Evolutionary conservation across 2,797 vertebrate genomes (phyloP).

Genomic region (Varecia variegata): DNA sequence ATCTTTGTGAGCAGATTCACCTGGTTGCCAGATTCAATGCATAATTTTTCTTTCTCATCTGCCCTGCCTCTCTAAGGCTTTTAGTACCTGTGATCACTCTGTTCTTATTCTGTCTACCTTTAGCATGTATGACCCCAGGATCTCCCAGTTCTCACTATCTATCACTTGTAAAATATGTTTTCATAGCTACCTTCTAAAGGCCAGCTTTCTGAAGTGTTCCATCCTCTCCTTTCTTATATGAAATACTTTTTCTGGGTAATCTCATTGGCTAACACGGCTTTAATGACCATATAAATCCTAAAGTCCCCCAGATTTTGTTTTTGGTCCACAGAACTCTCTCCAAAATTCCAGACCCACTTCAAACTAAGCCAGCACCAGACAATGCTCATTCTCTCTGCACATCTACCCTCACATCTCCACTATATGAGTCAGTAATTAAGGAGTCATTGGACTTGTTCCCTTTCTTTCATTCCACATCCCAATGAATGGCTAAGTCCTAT

Average conservation of each 20-base stretch:
- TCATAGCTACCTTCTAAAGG: neutral
- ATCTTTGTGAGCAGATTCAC: neutral
- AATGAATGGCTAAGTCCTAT: neutral
- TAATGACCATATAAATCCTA: neutral
- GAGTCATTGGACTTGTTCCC: neutral
- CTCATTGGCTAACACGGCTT: neutral
- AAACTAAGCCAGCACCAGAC: neutral
- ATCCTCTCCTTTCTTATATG: neutral
- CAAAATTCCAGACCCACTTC: neutral
- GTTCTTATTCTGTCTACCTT: neutral
- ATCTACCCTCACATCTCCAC: neutral
- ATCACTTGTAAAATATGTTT: neutral
- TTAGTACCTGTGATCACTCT: neutral
- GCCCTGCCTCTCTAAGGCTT: neutral
- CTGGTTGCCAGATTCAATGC: neutral
- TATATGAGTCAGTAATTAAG: neutral
- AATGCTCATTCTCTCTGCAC: neutral
- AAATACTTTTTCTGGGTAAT: neutral
- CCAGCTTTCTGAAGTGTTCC: neutral
- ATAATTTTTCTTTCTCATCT: neutral
- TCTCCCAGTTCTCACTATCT: neutral
- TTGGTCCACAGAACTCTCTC: neutral
- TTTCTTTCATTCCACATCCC: neutral
- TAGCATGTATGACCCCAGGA: neutral
- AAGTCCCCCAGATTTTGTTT: neutral